phyloP scores from a whole-genome alignment of 2,888 invertebrate genomes.

The Prostheceraeus crozeri region DNA sequence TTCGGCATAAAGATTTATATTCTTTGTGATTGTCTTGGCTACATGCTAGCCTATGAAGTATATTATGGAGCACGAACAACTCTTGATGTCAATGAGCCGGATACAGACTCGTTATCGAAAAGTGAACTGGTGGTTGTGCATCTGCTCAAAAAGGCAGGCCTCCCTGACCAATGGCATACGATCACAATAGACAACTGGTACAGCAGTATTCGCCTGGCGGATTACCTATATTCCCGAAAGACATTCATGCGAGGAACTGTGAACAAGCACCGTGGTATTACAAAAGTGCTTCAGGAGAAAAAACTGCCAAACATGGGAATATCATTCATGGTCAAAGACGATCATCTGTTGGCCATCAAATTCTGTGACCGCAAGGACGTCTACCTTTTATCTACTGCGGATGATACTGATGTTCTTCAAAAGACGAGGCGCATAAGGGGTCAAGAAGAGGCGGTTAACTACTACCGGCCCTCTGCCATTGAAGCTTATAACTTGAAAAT shows the following conservation, averaged over 20 bases:
- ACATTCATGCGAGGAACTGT: slow-evolving; percentile 10
- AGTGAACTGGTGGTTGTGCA: slow-evolving; percentile 16
- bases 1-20: slow-evolving; percentile 9
- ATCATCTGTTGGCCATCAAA: slow-evolving; percentile 12
- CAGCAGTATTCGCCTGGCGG: slow-evolving; percentile 1
- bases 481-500: neutral
- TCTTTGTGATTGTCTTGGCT: neutral
- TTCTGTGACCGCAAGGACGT: neutral
- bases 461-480: neutral
- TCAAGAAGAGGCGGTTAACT: neutral
- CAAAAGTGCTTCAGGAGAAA: neutral
- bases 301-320: neutral
- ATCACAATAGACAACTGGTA: slow-evolving; percentile 10
- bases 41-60: neutral
- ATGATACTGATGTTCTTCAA: neutral
- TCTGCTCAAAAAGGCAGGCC: slow-evolving; percentile 4
- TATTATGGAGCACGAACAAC: slow-evolving; percentile 9
- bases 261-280: neutral
- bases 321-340: slow-evolving; percentile 9
- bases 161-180: slow-evolving; percentile 5
- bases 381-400: neutral
- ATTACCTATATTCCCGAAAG: slow-evolving; percentile 12
- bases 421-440: slow-evolving; percentile 6
- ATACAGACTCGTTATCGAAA: neutral
- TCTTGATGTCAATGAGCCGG: neutral